phyloP scores from a whole-genome alignment of 2,113 vertebrate genomes.

The Panthera tigris region DNA sequence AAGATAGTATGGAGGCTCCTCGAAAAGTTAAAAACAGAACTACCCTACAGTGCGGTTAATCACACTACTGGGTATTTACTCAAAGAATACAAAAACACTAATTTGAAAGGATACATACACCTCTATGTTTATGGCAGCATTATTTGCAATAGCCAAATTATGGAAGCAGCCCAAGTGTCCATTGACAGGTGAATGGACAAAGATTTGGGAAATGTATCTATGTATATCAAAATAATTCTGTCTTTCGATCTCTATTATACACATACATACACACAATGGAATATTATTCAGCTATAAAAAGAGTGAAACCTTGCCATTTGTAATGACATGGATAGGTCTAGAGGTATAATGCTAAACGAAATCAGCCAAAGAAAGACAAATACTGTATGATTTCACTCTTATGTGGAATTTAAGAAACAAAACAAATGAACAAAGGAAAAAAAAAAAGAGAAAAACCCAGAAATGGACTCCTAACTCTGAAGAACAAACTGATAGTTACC shows the following conservation, averaged over 20 bases:
- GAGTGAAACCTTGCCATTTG: not conserved
- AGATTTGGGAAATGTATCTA: not conserved
- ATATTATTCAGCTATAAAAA: not conserved
- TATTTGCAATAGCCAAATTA: not conserved
- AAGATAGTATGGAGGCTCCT: not conserved
- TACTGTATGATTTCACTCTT: not conserved
- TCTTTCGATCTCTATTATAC: too few species aligned
- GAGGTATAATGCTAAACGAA: not conserved
- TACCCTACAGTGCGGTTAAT: not conserved
- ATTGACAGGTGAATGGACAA: not conserved
- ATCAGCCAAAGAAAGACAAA: not conserved
- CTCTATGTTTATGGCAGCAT: not conserved
- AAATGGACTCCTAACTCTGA: not conserved
- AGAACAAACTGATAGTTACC: not conserved
- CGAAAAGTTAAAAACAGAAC: not conserved
- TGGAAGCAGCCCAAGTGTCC: not conserved
- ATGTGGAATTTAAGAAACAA: not conserved
- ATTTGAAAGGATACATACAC: not conserved
- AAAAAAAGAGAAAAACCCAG: not conserved
- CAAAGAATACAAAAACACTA: not conserved
- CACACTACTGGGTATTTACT: not conserved
- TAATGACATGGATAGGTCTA: not conserved
- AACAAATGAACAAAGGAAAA: not conserved
- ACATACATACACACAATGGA: not conserved
- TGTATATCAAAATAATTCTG: too few species aligned